These are phyloP conservation scores for Limnephilus marmoratus DNA, from an alignment of 2,888 invertebrate genomes.

Conservation along the genomic window DNA sequence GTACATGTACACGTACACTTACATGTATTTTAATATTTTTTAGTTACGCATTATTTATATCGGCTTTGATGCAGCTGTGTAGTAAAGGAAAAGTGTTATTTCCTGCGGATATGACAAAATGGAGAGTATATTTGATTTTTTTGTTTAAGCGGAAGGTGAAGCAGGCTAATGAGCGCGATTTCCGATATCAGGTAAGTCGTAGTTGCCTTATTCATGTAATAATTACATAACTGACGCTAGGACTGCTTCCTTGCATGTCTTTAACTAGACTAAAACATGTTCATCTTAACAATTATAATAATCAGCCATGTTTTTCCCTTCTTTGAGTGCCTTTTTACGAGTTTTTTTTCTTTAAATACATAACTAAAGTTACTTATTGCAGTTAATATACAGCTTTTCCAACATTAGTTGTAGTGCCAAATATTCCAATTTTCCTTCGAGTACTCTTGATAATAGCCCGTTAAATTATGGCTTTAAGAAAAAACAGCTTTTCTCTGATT, in stretches of 20 bases:
- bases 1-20: neutral
- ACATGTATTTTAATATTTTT: neutral
- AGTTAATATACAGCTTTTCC: neutral
- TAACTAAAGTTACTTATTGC: neutral
- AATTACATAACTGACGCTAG: slow-evolving; percentile 6
- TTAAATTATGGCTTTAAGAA: neutral
- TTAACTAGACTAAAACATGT: neutral
- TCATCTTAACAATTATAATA: neutral
- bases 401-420: neutral
- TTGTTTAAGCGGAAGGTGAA: slow-evolving; percentile 91
- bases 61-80: neutral
- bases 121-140: slow-evolving; percentile 66
- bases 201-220: slow-evolving; percentile 30
- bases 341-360: neutral
- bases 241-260: slow-evolving; percentile 2
- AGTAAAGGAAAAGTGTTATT: neutral
- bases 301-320: neutral
- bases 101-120: neutral
- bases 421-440: neutral
- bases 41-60: neutral
- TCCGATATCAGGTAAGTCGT: slow-evolving; percentile 89
- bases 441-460: neutral
- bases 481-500: neutral
- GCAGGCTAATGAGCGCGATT: slow-evolving; percentile 95
- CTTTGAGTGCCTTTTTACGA: neutral